Percentiles rank a stretch among this genome's conserved stretches.
Conservation (phyloP, 2,888 invertebrate genomes). For the Julus scanicus region DNA sequence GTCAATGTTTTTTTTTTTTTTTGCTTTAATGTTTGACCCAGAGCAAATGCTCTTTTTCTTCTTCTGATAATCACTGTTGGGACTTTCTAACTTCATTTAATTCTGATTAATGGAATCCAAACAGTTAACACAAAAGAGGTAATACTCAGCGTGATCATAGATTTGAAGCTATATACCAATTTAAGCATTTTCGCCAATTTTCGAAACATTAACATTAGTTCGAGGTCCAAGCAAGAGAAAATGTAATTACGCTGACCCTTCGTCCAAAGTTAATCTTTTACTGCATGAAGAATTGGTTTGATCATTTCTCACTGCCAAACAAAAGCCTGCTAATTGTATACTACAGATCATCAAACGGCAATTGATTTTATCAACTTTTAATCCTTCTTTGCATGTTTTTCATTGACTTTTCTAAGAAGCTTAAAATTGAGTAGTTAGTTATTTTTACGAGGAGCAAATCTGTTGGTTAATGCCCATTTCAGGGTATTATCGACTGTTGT, state of each 20-base stretch:
- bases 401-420: background rate
- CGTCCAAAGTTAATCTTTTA: too few relatives aligned
- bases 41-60: background rate
- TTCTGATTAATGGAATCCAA: too few relatives aligned
- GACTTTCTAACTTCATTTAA: too few relatives aligned
- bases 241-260: too few relatives aligned
- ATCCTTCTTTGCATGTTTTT: background rate
- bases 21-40: background rate
- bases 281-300: background rate
- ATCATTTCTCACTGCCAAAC: background rate
- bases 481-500: background rate
- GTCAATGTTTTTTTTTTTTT: background rate
- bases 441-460: background rate
- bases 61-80: too few relatives aligned
- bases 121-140: too few relatives aligned
- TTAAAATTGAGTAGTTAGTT: background rate
- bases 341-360: background rate
- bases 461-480: background rate
- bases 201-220: too few relatives aligned
- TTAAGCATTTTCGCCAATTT: too few relatives aligned
- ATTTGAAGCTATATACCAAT: too few relatives aligned
- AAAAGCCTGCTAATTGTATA: background rate
- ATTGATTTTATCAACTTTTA: background rate
- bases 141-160: too few relatives aligned
- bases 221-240: too few relatives aligned